Evolutionary conservation across 2,888 invertebrate species (phyloP).

Genomic region (Blastobasis lacticolella): DNA sequence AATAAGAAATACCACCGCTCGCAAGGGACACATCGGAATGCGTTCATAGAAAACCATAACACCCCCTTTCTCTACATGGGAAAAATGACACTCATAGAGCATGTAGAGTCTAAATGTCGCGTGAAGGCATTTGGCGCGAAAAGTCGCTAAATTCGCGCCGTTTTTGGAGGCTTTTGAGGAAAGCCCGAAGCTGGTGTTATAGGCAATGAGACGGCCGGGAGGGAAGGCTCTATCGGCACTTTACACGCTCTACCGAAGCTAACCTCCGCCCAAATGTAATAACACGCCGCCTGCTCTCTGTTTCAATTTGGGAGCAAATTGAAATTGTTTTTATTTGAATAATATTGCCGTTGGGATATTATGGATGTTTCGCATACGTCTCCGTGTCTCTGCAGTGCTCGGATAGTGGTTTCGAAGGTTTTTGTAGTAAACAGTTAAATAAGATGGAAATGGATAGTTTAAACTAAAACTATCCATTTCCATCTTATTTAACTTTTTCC

Average conservation of each 20-base stretch:
- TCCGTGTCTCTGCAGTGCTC: no score
- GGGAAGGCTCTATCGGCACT: conserved; percentile 68
- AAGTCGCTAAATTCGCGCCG: conserved; percentile 71
- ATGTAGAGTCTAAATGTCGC: conserved; percentile 44
- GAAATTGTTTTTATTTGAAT: conserved; percentile 76
- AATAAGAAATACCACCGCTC: no score
- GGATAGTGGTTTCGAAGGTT: no score
- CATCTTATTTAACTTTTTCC: no score
- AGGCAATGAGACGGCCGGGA: conserved; percentile 66
- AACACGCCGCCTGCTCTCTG: conserved; percentile 68
- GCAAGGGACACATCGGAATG: no score
- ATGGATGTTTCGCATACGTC: neutral
- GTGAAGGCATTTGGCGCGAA: conserved; percentile 67
- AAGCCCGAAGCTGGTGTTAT: conserved; percentile 67
- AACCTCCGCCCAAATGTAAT: conserved; percentile 72
- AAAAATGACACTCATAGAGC: no score
- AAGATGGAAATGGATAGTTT: no score
- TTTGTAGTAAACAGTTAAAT: no score
- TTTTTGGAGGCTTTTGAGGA: conserved; percentile 67
- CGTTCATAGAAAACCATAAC: conserved; percentile 1
- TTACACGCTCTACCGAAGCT: conserved; percentile 70
- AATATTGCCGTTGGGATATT: conserved; percentile 25
- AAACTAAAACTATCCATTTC: no score
- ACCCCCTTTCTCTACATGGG: no score
- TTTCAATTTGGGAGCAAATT: conserved; percentile 75